Conservation (phyloP, 1,140 invertebrate genomes). For the Drosophila ironensis region DNA sequence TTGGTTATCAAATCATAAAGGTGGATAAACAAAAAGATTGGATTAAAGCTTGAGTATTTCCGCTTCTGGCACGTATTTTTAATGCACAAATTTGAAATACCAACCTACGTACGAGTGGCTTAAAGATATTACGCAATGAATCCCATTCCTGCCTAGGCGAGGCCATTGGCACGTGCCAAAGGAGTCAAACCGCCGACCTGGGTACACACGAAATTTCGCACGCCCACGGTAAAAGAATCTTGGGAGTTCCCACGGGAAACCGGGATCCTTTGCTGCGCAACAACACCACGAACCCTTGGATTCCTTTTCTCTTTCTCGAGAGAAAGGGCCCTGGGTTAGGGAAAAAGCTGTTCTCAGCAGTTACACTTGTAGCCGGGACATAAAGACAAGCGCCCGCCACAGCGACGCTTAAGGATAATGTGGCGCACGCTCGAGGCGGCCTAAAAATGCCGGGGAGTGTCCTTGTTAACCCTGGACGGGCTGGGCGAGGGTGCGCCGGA, state of each 20-base stretch:
- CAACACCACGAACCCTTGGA: background rate
- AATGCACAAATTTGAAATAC: too few relatives aligned
- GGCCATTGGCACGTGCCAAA: conserved; percentile 9
- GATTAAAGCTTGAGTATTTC: background rate
- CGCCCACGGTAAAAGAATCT: conserved; percentile 51
- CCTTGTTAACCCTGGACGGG: conserved; percentile 34
- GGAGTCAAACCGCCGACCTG: conserved; percentile 3
- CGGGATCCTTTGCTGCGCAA: conserved; percentile 12
- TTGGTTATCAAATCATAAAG: too few relatives aligned
- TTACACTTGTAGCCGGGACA: conserved; percentile 59
- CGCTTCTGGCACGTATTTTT: background rate
- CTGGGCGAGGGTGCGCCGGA: conserved; percentile 38
- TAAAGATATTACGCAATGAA: background rate
- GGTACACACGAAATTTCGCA: conserved; percentile 43
- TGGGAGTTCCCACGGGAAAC: conserved; percentile 64
- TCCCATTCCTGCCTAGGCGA: too few relatives aligned
- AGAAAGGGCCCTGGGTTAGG: background rate
- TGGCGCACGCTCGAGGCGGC: conserved; percentile 56
- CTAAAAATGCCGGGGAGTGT: conserved; percentile 47
- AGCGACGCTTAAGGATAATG: conserved; percentile 73
- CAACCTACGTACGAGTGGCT: too few relatives aligned
- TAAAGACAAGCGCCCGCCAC: conserved; percentile 51
- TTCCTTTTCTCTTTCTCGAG: background rate
- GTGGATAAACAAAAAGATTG: too few relatives aligned
- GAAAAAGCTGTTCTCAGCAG: conserved; percentile 55